Conservation (phyloP, 2,113 vertebrate genomes). For the Marmota flaviventris region DNA sequence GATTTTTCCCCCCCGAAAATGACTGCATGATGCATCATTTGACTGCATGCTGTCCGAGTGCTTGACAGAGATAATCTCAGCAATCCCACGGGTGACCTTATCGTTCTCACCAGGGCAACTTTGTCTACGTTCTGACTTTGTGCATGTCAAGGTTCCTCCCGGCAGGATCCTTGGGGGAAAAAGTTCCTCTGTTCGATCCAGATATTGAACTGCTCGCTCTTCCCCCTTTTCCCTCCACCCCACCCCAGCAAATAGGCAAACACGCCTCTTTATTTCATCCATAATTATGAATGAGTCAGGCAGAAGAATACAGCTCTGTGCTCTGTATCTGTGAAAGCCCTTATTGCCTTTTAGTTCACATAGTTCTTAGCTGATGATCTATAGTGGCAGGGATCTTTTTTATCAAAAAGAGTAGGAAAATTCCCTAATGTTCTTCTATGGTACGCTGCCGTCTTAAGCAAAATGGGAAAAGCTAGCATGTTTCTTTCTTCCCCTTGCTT, state of each 20-base stretch:
- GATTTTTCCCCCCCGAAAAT: slow-evolving; percentile 94
- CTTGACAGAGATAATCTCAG: slow-evolving; percentile 97
- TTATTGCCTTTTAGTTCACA: slow-evolving; percentile 79
- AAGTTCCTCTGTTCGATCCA: slow-evolving; percentile 93
- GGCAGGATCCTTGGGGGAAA: slow-evolving; percentile 91
- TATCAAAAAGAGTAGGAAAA: slow-evolving; percentile 75
- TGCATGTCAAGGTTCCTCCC: slow-evolving; percentile 94
- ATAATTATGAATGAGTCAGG: slow-evolving; percentile 90
- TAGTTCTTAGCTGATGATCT: slow-evolving; percentile 78
- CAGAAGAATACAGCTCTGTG: slow-evolving; percentile 81
- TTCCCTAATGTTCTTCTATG: slow-evolving; percentile 55
- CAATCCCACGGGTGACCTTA: slow-evolving; percentile 97
- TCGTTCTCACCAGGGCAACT: slow-evolving; percentile 94
- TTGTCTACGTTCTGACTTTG: slow-evolving; percentile 93
- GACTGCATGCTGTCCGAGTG: slow-evolving; percentile 97
- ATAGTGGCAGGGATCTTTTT: slow-evolving; percentile 22
- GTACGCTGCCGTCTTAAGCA: slow-evolving; percentile 48
- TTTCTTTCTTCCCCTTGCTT: slow-evolving; percentile 47
- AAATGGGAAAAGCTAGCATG: slow-evolving; percentile 44
- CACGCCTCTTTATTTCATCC: slow-evolving; percentile 87
- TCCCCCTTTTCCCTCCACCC: slow-evolving; percentile 34
- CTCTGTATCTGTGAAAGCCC: slow-evolving; percentile 78
- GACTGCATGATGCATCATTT: slow-evolving; percentile 97
- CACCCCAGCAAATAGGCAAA: slow-evolving; percentile 83
- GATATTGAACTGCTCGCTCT: slow-evolving; percentile 89